Evolutionary conservation across 2,888 invertebrate species (phyloP).

Genomic region (Patella caerulea): DNA sequence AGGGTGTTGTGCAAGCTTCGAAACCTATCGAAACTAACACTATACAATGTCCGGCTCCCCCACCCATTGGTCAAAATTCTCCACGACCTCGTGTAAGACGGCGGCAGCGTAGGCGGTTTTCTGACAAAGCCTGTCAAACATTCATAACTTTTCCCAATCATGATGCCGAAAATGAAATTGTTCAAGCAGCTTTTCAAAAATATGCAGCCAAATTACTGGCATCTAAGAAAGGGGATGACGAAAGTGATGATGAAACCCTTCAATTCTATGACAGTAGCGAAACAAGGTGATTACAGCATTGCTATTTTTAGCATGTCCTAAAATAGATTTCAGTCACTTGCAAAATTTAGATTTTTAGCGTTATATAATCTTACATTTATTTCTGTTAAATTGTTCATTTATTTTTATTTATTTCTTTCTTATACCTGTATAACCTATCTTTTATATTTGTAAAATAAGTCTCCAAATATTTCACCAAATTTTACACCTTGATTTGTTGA

Average conservation of each 20-base stretch:
- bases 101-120: neutral
- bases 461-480: no score
- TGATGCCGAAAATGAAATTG: neutral
- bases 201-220: conserved; percentile 3
- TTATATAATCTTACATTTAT: no score
- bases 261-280: conserved; percentile 5
- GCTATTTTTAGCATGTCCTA: conserved; percentile 6
- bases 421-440: no score
- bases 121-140: conserved; percentile 4
- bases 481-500: no score
- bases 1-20: neutral
- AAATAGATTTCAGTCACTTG: no score
- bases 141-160: conserved; percentile 5
- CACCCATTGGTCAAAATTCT: neutral
- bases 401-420: no score
- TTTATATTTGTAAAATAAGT: no score
- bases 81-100: neutral
- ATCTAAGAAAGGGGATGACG: neutral
- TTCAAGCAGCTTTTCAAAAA: conserved; percentile 6
- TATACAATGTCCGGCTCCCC: neutral
- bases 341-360: no score
- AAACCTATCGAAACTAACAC: conserved; percentile 3
- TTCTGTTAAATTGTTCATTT: no score
- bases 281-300: conserved; percentile 7
- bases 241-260: conserved; percentile 6